Conservation (phyloP, 2,113 vertebrate species). For the Cryptomyrus ogoouensis region DNA sequence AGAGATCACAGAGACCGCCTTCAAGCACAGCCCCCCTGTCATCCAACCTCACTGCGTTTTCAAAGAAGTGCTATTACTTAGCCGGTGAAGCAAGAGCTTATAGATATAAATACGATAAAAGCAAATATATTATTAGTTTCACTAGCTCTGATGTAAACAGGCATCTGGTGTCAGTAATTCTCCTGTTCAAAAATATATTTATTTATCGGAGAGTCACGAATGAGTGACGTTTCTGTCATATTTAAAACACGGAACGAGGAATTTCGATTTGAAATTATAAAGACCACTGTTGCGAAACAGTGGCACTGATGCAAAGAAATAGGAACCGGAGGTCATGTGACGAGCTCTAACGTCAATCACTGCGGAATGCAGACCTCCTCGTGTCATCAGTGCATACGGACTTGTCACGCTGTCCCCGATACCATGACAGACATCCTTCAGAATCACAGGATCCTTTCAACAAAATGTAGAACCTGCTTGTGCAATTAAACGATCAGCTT, state of each 20-base stretch:
- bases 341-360: not conserved
- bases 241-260: not conserved
- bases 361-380: not conserved
- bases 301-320: not conserved
- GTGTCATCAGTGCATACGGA: not conserved
- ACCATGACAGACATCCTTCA: not conserved
- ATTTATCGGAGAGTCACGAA: not conserved
- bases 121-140: not conserved
- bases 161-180: not conserved
- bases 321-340: not conserved
- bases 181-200: not conserved
- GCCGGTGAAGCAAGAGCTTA: not conserved
- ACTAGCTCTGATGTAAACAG: not conserved
- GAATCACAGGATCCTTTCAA: not conserved
- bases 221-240: not conserved
- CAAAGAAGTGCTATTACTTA: not conserved
- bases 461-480: not conserved
- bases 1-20: not conserved
- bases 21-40: not conserved
- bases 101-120: not conserved
- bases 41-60: not conserved
- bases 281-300: not conserved
- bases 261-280: not conserved
- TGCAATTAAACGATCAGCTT: not conserved
- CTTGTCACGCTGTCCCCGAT: not conserved